Conservation (phyloP, 2,888 invertebrate genomes). For the Linnaemya tessellans region DNA sequence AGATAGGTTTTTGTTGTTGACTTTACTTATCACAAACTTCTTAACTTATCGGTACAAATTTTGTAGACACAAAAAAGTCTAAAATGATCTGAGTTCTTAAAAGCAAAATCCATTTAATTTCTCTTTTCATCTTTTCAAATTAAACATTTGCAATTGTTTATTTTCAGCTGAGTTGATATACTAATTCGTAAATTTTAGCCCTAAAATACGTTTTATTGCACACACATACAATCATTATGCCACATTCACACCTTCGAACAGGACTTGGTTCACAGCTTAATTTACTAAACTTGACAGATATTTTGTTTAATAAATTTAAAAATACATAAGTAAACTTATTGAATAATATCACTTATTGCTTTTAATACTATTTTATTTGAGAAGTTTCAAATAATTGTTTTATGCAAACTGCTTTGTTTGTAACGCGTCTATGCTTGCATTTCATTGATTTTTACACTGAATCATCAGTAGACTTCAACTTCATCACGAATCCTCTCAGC, state of each 20-base stretch:
- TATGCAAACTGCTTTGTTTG: no score
- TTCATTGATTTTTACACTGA: no score
- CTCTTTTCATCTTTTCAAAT: conserved; percentile 26
- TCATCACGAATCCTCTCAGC: no score
- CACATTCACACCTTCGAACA: conserved; percentile 36
- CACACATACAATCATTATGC: conserved; percentile 49
- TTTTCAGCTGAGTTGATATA: neutral
- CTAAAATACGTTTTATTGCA: conserved; percentile 24
- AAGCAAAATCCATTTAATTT: conserved; percentile 80
- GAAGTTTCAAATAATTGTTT: no score
- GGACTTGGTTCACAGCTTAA: conserved; percentile 15
- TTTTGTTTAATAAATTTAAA: conserved; percentile 12
- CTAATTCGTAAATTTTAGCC: conserved; percentile 6
- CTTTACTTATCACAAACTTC: conserved; percentile 54
- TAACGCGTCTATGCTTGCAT: no score
- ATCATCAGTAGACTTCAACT: no score
- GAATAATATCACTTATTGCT: neutral
- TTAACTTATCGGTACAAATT: conserved; percentile 58
- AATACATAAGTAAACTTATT: conserved; percentile 26
- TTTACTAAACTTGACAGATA: neutral
- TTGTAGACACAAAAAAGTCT: conserved; percentile 60
- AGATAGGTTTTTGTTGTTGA: conserved; percentile 50
- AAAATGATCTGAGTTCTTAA: conserved; percentile 77
- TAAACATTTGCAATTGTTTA: neutral
- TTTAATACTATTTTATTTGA: no score